These are phyloP conservation scores for Sebastes fasciatus DNA, from an alignment of 2,113 vertebrate genomes.

Conservation along the genomic window DNA sequence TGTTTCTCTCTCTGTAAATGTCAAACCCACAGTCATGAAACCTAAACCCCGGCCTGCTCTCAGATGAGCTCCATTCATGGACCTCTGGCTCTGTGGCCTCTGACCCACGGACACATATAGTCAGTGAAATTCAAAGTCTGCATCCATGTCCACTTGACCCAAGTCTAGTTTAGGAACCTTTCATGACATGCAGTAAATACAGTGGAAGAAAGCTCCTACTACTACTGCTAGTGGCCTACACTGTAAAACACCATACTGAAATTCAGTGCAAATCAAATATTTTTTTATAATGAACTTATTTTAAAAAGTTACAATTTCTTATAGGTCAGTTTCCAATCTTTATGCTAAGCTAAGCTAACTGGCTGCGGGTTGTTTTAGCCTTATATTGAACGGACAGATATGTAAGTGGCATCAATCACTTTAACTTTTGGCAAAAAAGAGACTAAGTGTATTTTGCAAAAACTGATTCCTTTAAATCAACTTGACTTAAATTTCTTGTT, in stretches of 20 bases:
- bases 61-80: conserved; percentile 47
- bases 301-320: no score
- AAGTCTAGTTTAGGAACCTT: not conserved
- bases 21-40: conserved; percentile 67
- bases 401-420: not conserved
- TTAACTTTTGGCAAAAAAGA: not conserved
- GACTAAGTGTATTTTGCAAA: not conserved
- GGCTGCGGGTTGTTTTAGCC: not conserved
- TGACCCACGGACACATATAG: conserved; percentile 24
- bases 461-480: not conserved
- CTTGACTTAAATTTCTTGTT: not conserved
- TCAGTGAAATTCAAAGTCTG: conserved; percentile 40
- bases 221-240: not conserved
- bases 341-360: not conserved
- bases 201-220: not conserved
- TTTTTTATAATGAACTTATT: not conserved
- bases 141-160: conserved; percentile 11
- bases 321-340: not conserved
- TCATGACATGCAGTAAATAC: not conserved
- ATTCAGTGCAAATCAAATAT: not conserved
- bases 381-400: not conserved
- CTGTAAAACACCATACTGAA: not conserved
- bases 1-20: conserved; percentile 49
- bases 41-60: conserved; percentile 43
- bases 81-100: not conserved